A percentile compares a stretch with the other conserved stretches of the same genome.
Conservation (phyloP, 2,888 invertebrate species). For the Eupithecia abbreviata region DNA sequence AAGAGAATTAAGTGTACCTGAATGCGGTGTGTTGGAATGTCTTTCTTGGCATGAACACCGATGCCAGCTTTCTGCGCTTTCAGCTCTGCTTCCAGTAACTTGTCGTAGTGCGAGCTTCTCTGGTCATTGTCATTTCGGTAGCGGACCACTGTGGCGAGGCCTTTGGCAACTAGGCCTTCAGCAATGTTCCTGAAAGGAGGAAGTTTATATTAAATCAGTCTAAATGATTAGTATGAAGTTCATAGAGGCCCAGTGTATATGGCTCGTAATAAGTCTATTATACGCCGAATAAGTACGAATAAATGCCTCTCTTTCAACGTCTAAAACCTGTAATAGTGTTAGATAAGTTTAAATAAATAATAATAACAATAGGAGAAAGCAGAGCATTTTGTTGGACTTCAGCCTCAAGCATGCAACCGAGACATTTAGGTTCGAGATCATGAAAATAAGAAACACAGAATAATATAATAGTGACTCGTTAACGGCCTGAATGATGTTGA, state of each 20-base stretch:
- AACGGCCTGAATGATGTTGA: background rate
- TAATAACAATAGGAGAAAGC: background rate
- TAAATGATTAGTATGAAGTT: background rate
- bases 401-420: background rate
- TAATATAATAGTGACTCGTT: background rate
- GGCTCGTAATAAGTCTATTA: too few species aligned
- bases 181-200: slow-evolving; percentile 90
- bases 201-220: background rate
- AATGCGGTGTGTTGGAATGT: slow-evolving; percentile 91
- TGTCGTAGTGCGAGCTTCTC: slow-evolving; percentile 96
- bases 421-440: background rate
- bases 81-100: slow-evolving; percentile 94
- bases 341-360: background rate
- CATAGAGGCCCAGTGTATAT: background rate
- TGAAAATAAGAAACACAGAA: background rate
- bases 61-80: slow-evolving; percentile 93
- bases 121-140: slow-evolving; percentile 98
- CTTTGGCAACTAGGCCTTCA: slow-evolving; percentile 95
- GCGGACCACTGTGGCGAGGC: slow-evolving; percentile 95
- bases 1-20: slow-evolving; percentile 69
- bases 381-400: background rate
- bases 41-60: slow-evolving; percentile 94
- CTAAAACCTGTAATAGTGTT: background rate
- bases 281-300: too few species aligned
- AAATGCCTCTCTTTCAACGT: background rate